A percentile compares a stretch with the other conserved stretches of the same genome.
These are phyloP conservation scores for Picathartes gymnocephalus DNA, from an alignment of 2,113 vertebrate genomes.

Conservation along the genomic window DNA sequence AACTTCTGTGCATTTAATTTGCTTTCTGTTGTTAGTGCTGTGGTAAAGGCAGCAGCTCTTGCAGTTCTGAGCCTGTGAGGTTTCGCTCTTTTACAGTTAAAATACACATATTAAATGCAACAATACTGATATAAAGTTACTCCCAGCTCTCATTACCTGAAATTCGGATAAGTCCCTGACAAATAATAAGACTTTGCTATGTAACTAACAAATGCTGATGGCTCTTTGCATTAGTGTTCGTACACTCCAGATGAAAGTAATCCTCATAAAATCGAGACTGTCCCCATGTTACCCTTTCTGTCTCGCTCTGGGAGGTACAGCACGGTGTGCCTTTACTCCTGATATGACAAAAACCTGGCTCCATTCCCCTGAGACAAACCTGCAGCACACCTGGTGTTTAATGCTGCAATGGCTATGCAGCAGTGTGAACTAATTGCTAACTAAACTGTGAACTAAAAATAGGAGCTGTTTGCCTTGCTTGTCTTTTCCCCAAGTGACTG, in stretches of 20 bases:
- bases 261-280: not conserved
- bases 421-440: not conserved
- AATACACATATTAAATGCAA: not conserved
- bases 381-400: not conserved
- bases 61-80: not conserved
- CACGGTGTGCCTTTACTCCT: not conserved
- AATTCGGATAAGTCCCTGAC: not conserved
- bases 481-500: not conserved
- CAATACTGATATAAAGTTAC: not conserved
- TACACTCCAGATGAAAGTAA: not conserved
- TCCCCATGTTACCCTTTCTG: not conserved
- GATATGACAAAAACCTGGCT: not conserved
- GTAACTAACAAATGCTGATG: not conserved
- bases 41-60: not conserved
- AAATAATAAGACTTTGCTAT: not conserved
- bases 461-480: not conserved
- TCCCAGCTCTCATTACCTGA: not conserved
- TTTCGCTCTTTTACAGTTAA: not conserved
- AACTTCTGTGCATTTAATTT: conserved; percentile 49
- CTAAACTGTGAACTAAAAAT: not conserved
- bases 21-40: not conserved
- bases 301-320: not conserved
- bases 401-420: not conserved
- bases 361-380: not conserved
- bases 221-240: not conserved